These are phyloP conservation scores for Passer montanus DNA, from an alignment of 2,113 vertebrate species.

Conservation along the genomic window DNA sequence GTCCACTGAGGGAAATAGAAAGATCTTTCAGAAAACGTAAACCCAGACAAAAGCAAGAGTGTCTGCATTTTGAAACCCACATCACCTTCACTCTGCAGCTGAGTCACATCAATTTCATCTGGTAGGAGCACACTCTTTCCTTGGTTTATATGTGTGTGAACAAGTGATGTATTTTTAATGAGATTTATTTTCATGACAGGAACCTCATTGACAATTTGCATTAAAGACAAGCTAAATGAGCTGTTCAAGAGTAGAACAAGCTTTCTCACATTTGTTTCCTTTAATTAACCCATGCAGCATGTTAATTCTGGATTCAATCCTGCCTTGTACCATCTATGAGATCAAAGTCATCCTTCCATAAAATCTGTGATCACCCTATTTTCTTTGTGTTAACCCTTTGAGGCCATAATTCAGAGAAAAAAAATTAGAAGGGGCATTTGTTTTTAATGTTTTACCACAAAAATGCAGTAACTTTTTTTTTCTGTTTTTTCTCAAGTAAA, in stretches of 20 bases:
- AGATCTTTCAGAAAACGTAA: neutral
- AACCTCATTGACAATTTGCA: neutral
- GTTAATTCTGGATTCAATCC: constrained; percentile 2
- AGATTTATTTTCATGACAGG: constrained; percentile 35
- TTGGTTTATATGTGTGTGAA: neutral
- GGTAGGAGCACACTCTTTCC: neutral
- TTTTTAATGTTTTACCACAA: neutral
- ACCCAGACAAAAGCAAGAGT: neutral
- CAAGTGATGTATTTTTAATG: constrained; percentile 13
- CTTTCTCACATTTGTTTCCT: constrained; percentile 20
- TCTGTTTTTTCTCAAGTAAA: neutral
- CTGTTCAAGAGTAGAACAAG: neutral
- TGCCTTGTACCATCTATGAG: neutral
- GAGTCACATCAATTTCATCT: neutral
- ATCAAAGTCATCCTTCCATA: neutral
- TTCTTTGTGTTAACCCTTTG: neutral
- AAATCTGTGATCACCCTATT: neutral
- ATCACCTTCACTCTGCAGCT: neutral
- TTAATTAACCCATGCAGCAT: neutral
- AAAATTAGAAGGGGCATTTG: neutral
- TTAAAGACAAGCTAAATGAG: constrained; percentile 36
- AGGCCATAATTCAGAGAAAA: neutral
- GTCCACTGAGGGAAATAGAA: neutral
- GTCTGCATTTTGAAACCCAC: neutral
- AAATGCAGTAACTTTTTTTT: neutral